Evolutionary conservation across 1,140 invertebrate species (phyloP).

Genomic region (Aphelenchoides besseyi): DNA sequence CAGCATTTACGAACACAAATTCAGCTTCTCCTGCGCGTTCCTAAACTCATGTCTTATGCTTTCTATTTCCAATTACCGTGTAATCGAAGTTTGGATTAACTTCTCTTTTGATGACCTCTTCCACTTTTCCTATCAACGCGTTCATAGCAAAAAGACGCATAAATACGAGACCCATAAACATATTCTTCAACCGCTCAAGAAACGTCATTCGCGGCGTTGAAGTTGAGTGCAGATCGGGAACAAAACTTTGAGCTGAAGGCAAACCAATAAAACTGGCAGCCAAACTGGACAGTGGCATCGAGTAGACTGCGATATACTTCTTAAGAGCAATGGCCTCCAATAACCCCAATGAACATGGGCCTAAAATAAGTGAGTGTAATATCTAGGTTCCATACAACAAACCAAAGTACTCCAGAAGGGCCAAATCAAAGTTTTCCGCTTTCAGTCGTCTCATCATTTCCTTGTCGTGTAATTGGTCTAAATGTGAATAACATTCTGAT

Average conservation of each 20-base stretch:
- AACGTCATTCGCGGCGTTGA: background rate
- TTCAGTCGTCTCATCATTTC: slow-evolving; percentile 4
- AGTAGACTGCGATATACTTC: slow-evolving; percentile 7
- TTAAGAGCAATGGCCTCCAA: background rate
- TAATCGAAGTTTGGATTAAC: slow-evolving; percentile 5
- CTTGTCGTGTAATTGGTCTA: background rate
- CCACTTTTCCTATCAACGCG: background rate
- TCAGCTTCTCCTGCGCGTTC: background rate
- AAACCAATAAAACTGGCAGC: background rate
- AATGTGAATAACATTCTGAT: no score
- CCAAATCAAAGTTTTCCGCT: background rate
- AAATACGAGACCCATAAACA: background rate
- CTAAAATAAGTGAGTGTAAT: no score
- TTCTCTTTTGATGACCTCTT: background rate
- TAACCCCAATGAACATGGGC: background rate
- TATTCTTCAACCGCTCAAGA: background rate
- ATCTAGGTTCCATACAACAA: no score
- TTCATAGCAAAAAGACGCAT: background rate
- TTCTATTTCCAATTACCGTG: background rate
- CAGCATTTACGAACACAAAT: slow-evolving; percentile 5
- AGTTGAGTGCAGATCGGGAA: background rate
- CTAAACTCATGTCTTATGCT: background rate
- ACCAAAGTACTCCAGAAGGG: slow-evolving; percentile 3
- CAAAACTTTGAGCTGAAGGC: background rate
- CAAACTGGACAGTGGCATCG: background rate